Base-by-base conservation (phyloP, 2,113 vertebrate species). In the Aphelocoma coerulescens region DNA sequence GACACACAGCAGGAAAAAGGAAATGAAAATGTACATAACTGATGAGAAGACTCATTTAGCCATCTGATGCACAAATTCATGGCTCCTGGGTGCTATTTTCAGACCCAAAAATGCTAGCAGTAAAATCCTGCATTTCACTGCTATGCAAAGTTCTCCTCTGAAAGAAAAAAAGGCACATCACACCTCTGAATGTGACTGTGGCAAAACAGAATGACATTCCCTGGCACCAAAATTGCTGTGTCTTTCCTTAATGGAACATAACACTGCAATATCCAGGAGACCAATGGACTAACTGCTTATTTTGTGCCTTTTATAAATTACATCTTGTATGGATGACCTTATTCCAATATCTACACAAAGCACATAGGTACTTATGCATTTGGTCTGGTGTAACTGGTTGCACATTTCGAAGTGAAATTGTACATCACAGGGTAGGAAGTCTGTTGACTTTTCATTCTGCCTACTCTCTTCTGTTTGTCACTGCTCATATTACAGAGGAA, bases 1-100 rank as follows among this genome's bases (percentile, higher is more conserved):
- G 84, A 91, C 24, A 96, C 82, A 89, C 18, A 94, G 66, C 76
- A 89, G 68, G 88, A 84, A 79, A 88, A 96, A 95, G 66, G 82
- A 74, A 94, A 94, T 80, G 52, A 95, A 96, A 89, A 94, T 27
- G 51, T 73, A 55, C 37, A 63, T 20, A 77, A 87, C 76, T 92
- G 82, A 54, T 61, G 75, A 91, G 74, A 78, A 68, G 55, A 65
- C 61, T 91, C 68, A 72, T 93, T 92, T 89, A 84, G 83, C 49
- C 69, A 92, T 80, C 71, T 89, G 59, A 81, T 81, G 23, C 75
- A 69, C 10, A 23, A 82, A 93, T 67, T 84, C 81, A 57, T 54
- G 78, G 92, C 68, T 96, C 75, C 59, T 65, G 54, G 78, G 57
- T 92, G 43, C 95, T 89, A 78, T 81, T 93, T 92, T 76, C 80